A percentile compares a stretch with the other conserved stretches of the same genome.
These are phyloP conservation scores for Psilopogon haemacephalus DNA, from an alignment of 2,113 vertebrate species.

Conservation along the genomic window DNA sequence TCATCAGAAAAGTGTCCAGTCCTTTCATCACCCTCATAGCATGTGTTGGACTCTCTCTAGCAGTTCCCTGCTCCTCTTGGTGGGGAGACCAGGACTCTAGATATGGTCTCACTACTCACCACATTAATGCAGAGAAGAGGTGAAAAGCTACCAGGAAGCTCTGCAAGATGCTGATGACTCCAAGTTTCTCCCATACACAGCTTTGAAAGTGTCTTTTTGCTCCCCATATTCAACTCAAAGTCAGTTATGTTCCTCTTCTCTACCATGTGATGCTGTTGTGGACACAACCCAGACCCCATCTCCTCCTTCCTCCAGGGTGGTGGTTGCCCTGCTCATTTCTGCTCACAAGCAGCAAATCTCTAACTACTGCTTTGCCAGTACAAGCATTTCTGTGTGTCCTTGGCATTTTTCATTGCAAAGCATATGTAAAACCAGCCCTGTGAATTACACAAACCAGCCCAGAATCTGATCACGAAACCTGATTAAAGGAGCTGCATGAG, in stretches of 20 bases:
- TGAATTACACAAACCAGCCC: neutral
- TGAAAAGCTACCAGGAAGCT: neutral
- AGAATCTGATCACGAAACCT: conserved; percentile 2
- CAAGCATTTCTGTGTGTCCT: neutral
- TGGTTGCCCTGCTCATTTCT: neutral
- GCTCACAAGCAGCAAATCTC: neutral
- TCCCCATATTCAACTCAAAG: accelerated
- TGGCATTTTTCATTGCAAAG: neutral
- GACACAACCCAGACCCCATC: neutral
- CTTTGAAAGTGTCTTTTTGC: conserved; percentile 1
- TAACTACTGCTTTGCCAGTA: neutral
- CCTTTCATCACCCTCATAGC: no score
- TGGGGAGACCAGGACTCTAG: no score
- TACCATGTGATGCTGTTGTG: accelerated
- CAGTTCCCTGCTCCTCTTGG: no score
- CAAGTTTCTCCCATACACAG: neutral
- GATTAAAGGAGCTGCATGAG: conserved; percentile 33
- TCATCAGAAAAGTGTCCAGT: no score
- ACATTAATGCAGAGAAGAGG: neutral
- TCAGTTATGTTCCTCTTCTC: neutral
- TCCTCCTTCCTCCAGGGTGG: neutral
- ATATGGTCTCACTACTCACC: no score
- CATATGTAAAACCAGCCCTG: neutral
- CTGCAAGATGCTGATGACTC: neutral
- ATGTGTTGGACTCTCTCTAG: no score